A percentile compares a stretch with the other conserved stretches of the same genome.
Evolutionary conservation across 2,888 invertebrate species (phyloP).

Genomic region (Nomada ferruginata): DNA sequence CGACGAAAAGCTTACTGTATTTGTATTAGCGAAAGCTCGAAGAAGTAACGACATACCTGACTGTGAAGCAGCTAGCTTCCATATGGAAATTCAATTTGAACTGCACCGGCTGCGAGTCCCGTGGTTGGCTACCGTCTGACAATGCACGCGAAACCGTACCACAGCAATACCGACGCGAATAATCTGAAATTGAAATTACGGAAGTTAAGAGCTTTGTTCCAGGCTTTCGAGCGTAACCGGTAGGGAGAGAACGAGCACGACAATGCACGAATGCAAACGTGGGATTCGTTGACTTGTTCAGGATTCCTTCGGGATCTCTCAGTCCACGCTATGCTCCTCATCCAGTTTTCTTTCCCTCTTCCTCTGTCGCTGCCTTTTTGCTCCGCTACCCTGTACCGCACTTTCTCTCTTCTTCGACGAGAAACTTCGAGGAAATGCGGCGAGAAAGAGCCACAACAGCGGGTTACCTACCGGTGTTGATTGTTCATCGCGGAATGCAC

Average conservation of each 20-base stretch:
- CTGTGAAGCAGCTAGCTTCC: slow-evolving; percentile 37
- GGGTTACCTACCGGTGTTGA: neutral
- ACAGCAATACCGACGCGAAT: slow-evolving; percentile 58
- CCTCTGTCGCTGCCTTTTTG: neutral
- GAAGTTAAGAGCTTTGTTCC: slow-evolving; percentile 75
- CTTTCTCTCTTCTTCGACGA: neutral
- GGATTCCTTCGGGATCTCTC: slow-evolving; percentile 39
- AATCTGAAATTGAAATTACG: slow-evolving; percentile 75
- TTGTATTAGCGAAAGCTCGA: neutral
- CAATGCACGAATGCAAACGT: slow-evolving; percentile 55
- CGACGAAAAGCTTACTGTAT: neutral
- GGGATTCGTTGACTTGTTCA: slow-evolving; percentile 54
- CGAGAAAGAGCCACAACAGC: slow-evolving; percentile 3
- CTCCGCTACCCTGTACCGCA: neutral
- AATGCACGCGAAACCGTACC: slow-evolving; percentile 57
- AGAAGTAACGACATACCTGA: slow-evolving; percentile 31
- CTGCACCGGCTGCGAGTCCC: slow-evolving; percentile 55
- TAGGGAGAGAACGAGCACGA: slow-evolving; percentile 27
- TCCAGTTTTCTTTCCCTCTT: neutral
- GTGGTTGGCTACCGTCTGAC: slow-evolving; percentile 59
- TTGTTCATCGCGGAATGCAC: slow-evolving; percentile 7
- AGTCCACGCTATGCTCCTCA: neutral
- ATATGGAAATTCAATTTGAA: slow-evolving; percentile 66
- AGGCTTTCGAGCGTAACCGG: slow-evolving; percentile 54
- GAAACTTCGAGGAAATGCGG: slow-evolving; percentile 18